Evolutionary conservation across 2,113 vertebrate species (phyloP).

Genomic region (Semicossyphus pulcher): DNA sequence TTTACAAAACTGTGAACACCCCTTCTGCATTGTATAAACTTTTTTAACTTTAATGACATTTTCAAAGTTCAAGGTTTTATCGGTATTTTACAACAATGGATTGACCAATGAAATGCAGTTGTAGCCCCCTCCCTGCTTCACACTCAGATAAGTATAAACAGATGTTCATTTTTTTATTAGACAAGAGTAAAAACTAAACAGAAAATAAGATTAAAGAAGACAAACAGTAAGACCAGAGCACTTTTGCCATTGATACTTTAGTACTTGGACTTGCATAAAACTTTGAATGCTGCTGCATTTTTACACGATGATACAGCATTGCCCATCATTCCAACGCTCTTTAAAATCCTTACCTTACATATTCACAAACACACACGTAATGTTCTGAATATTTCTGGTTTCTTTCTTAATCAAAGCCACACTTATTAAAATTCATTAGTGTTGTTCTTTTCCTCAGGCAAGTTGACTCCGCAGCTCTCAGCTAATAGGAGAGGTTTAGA

Average conservation of each 20-base stretch:
- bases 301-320: not conserved
- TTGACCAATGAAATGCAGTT: too few species aligned
- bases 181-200: too few species aligned
- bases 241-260: not conserved
- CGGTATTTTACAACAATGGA: too few species aligned
- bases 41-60: too few species aligned
- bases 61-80: too few species aligned
- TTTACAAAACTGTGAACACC: too few species aligned
- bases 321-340: not conserved
- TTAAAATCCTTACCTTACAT: not conserved
- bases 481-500: conserved; percentile 14
- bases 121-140: too few species aligned
- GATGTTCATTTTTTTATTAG: too few species aligned
- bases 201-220: too few species aligned
- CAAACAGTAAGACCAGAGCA: too few species aligned
- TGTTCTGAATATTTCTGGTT: conserved; percentile 31
- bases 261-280: too few species aligned
- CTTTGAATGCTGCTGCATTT: not conserved
- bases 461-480: conserved; percentile 7
- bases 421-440: conserved; percentile 28
- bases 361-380: not conserved
- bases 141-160: not conserved
- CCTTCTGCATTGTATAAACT: too few species aligned
- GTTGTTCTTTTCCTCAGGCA: conserved; percentile 36
- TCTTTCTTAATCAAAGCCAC: conserved; percentile 15